These are phyloP conservation scores for Palythoa grandiflora DNA, from an alignment of 92 coral and sea anemone species.

Conservation along the genomic window DNA sequence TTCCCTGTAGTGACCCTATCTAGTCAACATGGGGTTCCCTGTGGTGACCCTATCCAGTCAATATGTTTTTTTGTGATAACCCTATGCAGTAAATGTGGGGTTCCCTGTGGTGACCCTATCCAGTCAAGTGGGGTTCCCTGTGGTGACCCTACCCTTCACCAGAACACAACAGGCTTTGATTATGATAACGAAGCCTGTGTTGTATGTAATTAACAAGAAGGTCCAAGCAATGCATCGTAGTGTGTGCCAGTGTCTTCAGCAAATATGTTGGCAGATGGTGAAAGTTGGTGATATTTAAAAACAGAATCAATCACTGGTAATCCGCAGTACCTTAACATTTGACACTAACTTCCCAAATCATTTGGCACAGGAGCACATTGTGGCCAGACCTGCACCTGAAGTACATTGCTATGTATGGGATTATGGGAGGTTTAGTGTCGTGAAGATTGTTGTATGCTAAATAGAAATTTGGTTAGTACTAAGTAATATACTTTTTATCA, in stretches of 20 bases:
- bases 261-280: slow-evolving; percentile 5
- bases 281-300: slow-evolving; percentile 40
- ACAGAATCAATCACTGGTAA: slow-evolving; percentile 22
- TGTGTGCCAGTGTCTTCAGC: slow-evolving; percentile 46
- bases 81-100: too few relatives aligned
- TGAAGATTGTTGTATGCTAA: slow-evolving; percentile 94
- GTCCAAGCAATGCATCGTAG: slow-evolving; percentile 17
- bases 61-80: too few relatives aligned
- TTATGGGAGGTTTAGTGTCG: slow-evolving; percentile 73
- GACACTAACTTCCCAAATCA: slow-evolving; percentile 48
- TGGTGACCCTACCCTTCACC: too few relatives aligned
- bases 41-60: too few relatives aligned
- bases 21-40: too few relatives aligned
- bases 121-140: too few relatives aligned
- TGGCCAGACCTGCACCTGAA: slow-evolving; percentile 61
- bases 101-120: too few relatives aligned
- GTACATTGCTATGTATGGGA: slow-evolving; percentile 82
- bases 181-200: not conserved
- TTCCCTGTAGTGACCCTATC: too few relatives aligned
- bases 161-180: not conserved
- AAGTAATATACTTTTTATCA: not conserved
- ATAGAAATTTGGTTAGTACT: slow-evolving; percentile 76
- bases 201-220: not conserved
- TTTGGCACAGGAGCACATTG: slow-evolving; percentile 39
- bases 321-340: slow-evolving; percentile 26